phyloP scores from a whole-genome alignment of 1,140 invertebrate species.

The Oncopeltus fasciatus region DNA sequence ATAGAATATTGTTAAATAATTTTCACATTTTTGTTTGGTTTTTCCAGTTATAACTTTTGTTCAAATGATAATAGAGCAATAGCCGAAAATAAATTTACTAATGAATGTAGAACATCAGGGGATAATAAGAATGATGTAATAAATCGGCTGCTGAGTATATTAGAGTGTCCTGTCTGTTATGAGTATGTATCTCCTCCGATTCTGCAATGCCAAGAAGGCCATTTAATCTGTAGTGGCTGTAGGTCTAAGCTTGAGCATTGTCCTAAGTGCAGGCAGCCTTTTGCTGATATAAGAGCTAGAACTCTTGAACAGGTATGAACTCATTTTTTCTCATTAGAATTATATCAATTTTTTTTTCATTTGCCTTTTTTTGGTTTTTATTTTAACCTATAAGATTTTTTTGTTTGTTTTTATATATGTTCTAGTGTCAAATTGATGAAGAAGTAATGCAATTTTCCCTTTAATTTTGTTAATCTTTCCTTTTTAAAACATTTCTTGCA shows the following conservation, averaged over 20 bases:
- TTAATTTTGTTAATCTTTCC: too few relatives aligned
- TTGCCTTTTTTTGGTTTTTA: not conserved
- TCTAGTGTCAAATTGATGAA: too few relatives aligned
- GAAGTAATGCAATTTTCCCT: too few relatives aligned
- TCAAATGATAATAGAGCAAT: too few relatives aligned
- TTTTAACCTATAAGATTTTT: too few relatives aligned
- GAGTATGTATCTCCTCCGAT: conserved; percentile 44
- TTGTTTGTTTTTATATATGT: too few relatives aligned
- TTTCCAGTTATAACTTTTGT: too few relatives aligned
- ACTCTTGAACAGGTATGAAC: conserved; percentile 20
- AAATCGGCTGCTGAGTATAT: conserved; percentile 20
- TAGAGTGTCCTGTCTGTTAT: conserved; percentile 48
- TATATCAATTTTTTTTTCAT: not conserved
- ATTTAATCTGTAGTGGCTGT: conserved; percentile 45
- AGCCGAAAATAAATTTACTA: too few relatives aligned
- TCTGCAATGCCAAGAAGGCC: conserved; percentile 49
- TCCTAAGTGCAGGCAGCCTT: conserved; percentile 36
- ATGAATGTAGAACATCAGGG: too few relatives aligned
- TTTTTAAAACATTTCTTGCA: not conserved
- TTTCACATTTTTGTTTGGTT: too few relatives aligned
- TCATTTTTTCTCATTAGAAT: not conserved
- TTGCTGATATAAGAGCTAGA: conserved; percentile 21
- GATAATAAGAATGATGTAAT: not conserved
- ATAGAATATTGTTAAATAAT: too few relatives aligned
- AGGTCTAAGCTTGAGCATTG: conserved; percentile 40